phyloP scores from a whole-genome alignment of 2,113 vertebrate genomes.

The Platysteira castanea region DNA sequence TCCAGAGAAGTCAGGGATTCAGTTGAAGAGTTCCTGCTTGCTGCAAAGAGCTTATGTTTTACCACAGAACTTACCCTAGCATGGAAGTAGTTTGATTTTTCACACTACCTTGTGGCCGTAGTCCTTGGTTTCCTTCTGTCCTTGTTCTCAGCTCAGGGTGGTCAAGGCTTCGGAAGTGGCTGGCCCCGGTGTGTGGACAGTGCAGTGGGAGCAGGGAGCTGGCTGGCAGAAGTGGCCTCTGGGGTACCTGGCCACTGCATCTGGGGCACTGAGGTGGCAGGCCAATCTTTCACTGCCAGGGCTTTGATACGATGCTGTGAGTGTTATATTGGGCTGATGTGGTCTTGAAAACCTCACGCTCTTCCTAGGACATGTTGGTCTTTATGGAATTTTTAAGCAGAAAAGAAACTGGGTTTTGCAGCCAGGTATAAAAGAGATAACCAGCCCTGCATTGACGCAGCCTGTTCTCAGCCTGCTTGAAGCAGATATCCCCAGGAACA shows the following conservation, averaged over 20 bases:
- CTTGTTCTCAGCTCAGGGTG: fast-evolving
- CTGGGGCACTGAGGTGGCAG: fast-evolving
- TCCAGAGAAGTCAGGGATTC: not conserved
- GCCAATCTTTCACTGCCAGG: fast-evolving
- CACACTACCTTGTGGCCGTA: fast-evolving
- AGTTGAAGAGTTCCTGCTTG: not conserved
- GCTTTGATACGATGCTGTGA: not conserved
- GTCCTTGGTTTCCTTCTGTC: not conserved
- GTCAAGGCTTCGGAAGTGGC: not conserved
- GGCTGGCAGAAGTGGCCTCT: not conserved
- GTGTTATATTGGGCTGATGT: not conserved
- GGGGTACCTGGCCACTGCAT: not conserved
- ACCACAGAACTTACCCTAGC: not conserved
- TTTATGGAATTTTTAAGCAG: not conserved
- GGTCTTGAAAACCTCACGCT: not conserved
- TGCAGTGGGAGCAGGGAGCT: not conserved
- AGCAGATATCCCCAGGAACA: not conserved
- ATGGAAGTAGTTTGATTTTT: not conserved
- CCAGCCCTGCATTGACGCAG: not conserved
- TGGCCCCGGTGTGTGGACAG: not conserved
- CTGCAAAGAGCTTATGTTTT: not conserved
- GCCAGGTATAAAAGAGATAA: not conserved
- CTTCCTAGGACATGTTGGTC: not conserved
- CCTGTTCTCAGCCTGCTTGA: not conserved
- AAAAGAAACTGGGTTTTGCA: not conserved